Conservation (phyloP, 2,113 vertebrate species). For the Daboia siamensis region DNA sequence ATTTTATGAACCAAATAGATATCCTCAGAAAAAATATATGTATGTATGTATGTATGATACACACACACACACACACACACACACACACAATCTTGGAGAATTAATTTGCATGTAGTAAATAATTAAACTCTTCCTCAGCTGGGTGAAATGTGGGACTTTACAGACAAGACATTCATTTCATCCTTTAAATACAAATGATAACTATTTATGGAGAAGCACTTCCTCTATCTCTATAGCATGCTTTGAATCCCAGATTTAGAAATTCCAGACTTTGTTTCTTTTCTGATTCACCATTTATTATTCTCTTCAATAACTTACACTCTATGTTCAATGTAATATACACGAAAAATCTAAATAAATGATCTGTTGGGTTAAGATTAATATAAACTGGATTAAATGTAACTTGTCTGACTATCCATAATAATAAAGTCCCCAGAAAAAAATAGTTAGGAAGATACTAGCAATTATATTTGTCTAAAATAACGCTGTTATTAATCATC, state of each 20-base stretch:
- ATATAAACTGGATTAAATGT: neutral
- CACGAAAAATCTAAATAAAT: neutral
- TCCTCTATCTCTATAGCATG: neutral
- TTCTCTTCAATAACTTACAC: neutral
- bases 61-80: too few relatives aligned
- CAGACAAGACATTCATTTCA: neutral
- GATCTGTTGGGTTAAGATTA: neutral
- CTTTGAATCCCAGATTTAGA: neutral
- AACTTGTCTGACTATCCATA: neutral
- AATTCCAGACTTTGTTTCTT: neutral
- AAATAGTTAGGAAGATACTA: neutral
- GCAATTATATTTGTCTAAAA: neutral
- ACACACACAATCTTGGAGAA: neutral
- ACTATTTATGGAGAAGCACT: neutral
- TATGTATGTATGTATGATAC: neutral
- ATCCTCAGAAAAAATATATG: neutral
- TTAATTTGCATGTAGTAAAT: neutral
- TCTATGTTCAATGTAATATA: neutral
- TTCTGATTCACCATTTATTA: neutral
- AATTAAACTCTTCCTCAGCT: neutral
- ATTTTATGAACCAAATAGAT: neutral
- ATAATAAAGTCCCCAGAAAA: neutral
- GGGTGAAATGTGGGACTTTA: neutral
- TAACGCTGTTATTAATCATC: neutral
- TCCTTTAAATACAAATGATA: neutral